Evolutionary conservation across 2,888 invertebrate genomes (phyloP), one percentile per base, ranked within the genome.

Genomic region (Plebejus anna): DNA sequence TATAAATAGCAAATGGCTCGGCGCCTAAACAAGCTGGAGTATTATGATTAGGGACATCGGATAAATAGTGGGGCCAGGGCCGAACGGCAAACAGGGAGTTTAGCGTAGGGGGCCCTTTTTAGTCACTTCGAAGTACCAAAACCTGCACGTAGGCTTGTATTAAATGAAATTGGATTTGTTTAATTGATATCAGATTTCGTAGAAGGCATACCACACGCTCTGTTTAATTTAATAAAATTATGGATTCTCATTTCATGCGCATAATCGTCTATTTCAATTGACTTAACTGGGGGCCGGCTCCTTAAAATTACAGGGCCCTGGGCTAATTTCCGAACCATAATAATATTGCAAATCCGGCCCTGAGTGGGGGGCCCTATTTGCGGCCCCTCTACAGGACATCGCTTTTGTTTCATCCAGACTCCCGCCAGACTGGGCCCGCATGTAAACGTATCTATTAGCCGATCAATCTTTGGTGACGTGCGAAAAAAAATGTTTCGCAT

Each of bases 1-100:
- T 73, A 73, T 73, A 73, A 73, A 55, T 73, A 51, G 51, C 73
- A 32, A 55, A 73, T 55, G 73, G 22, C 73, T 13, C 22, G 71
- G 73, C 73, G 73, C 51, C 73, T 73, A 55, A 73, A 55, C 32
- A 73, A 73, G 47, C 51, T 22, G 42, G 42, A 22, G 47, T 71
- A 55, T 51, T 51, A 51, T 51, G 73, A 55, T 42, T 72, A 55
- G 55, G 47, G 28, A 28, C 51, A 55, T 72, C 22, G 51, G 28
- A 72, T 72, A 55, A 71, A 42, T 70, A 70, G 70, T n/a, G 55
- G 47, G 55, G 55, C 55, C 55, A 55, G 55, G 55, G 16, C 55
- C 16, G 55, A 16, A 55, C 55, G 4, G 16, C 16, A 16, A 16
- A 55, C 16, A 13, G 16, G 13, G 55, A 55, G 55, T 16, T 55